A percentile compares a stretch with the other conserved stretches of the same genome.
These are phyloP conservation scores for Cataglyphis hispanica DNA, from an alignment of 1,140 invertebrate genomes.

Conservation along the genomic window DNA sequence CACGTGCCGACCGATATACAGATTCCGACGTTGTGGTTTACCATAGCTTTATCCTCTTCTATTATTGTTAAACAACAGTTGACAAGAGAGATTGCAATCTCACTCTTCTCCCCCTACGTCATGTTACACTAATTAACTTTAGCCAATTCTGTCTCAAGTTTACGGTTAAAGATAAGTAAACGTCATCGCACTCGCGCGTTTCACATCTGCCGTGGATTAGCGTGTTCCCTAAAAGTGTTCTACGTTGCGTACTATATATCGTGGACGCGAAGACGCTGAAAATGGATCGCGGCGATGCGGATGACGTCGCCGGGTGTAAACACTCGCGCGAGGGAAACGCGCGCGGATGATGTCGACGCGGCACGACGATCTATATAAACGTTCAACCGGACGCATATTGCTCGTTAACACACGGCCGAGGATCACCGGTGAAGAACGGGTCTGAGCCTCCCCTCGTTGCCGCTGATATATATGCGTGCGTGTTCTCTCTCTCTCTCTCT, in stretches of 20 bases:
- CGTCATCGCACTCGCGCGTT: slow-evolving; percentile 1
- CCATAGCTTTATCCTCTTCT: not conserved
- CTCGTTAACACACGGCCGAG: slow-evolving; percentile 71
- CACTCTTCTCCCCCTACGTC: not conserved
- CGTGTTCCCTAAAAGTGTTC: slow-evolving; percentile 48
- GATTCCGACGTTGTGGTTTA: slow-evolving; percentile 36
- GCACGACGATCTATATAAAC: slow-evolving; percentile 68
- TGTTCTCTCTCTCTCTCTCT: not conserved
- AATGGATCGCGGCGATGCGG: slow-evolving; percentile 43
- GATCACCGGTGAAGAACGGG: slow-evolving; percentile 68
- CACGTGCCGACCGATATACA: not conserved
- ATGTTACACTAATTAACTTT: not conserved
- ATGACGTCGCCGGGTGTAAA: slow-evolving; percentile 53
- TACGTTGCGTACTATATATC: slow-evolving; percentile 26
- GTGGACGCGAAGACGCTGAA: slow-evolving; percentile 47
- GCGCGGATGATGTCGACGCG: slow-evolving; percentile 46
- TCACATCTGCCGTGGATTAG: slow-evolving; percentile 41
- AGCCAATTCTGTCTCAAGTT: not conserved
- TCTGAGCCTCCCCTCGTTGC: slow-evolving; percentile 60
- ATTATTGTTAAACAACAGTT: not conserved
- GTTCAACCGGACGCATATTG: slow-evolving; percentile 69
- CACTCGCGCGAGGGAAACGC: slow-evolving; percentile 47
- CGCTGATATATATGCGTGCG: slow-evolving; percentile 57
- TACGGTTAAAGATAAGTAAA: not conserved
- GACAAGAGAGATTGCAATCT: not conserved